These are phyloP conservation scores for Chelon auratus DNA, from an alignment of 2,797 vertebrate genomes.

Conservation along the genomic window DNA sequence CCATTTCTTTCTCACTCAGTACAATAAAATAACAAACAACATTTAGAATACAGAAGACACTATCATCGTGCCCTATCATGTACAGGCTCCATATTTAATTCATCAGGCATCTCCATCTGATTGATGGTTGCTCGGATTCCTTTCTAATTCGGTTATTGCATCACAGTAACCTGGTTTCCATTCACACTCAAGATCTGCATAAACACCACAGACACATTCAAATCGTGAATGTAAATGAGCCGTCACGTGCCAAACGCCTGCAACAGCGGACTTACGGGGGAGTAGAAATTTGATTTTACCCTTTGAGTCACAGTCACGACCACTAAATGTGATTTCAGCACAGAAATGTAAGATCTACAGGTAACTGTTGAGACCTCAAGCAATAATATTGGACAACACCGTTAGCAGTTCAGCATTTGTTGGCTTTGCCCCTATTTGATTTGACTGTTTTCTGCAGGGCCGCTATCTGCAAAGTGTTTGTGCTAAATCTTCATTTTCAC, in stretches of 20 bases:
- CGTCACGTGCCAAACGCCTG: slow-evolving; percentile 2
- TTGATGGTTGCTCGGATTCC: slow-evolving; percentile 41
- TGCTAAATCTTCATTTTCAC: not conserved
- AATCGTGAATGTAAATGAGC: slow-evolving; percentile 57
- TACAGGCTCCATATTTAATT: slow-evolving; percentile 61
- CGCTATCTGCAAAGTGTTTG: not conserved
- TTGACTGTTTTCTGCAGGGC: not conserved
- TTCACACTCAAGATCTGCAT: slow-evolving; percentile 12
- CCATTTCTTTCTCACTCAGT: not conserved
- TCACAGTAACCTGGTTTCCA: slow-evolving; percentile 44
- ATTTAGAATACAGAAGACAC: not conserved
- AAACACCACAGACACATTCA: slow-evolving; percentile 43
- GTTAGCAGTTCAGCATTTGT: not conserved
- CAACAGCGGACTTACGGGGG: slow-evolving; percentile 19
- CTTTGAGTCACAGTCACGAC: not conserved
- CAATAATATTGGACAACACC: not conserved
- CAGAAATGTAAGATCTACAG: not conserved
- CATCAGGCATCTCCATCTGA: slow-evolving; percentile 45
- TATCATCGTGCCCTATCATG: slow-evolving; percentile 31
- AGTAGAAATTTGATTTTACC: slow-evolving; percentile 15
- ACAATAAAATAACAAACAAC: not conserved
- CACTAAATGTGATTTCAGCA: slow-evolving; percentile 6
- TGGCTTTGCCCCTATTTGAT: slow-evolving; percentile 10
- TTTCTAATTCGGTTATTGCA: slow-evolving; percentile 23
- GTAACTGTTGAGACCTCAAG: not conserved